phyloP scores from a whole-genome alignment of 2,888 invertebrate species.

The Sepioteuthis lessoniana region DNA sequence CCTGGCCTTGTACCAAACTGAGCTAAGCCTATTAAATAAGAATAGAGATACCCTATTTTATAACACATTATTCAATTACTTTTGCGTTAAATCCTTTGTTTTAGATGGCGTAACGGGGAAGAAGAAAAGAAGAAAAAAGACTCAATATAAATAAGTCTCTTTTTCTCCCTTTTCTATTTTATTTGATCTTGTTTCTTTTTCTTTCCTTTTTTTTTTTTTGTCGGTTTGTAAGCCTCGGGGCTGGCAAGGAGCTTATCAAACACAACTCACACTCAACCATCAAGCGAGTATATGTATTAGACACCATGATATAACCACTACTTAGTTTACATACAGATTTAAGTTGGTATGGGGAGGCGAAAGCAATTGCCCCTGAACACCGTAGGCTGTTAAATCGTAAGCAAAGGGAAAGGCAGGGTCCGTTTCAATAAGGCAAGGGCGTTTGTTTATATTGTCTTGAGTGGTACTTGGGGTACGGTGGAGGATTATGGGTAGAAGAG shows the following conservation, averaged over 20 bases:
- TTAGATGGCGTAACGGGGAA: too few relatives aligned
- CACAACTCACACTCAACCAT: background rate
- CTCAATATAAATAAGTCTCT: background rate
- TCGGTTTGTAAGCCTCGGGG: background rate
- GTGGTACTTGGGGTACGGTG: slow-evolving; percentile 14
- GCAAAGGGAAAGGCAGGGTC: background rate
- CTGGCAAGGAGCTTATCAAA: background rate
- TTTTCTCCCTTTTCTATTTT: background rate
- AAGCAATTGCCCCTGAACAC: background rate
- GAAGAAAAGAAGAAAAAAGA: background rate
- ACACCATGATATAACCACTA: background rate
- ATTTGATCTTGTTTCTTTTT: background rate
- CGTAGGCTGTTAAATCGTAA: background rate
- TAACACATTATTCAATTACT: too few relatives aligned
- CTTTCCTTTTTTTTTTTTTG: too few relatives aligned
- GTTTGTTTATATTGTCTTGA: background rate
- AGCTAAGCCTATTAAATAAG: too few relatives aligned
- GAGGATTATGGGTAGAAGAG: slow-evolving; percentile 18
- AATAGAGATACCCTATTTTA: too few relatives aligned
- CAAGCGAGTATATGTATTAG: background rate
- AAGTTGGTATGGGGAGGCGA: background rate
- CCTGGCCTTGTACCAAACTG: too few relatives aligned
- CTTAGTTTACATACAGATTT: background rate
- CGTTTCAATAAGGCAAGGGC: background rate
- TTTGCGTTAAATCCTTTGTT: too few relatives aligned